phyloP scores from a whole-genome alignment of 2,797 vertebrate genomes.

The Argya squamiceps region DNA sequence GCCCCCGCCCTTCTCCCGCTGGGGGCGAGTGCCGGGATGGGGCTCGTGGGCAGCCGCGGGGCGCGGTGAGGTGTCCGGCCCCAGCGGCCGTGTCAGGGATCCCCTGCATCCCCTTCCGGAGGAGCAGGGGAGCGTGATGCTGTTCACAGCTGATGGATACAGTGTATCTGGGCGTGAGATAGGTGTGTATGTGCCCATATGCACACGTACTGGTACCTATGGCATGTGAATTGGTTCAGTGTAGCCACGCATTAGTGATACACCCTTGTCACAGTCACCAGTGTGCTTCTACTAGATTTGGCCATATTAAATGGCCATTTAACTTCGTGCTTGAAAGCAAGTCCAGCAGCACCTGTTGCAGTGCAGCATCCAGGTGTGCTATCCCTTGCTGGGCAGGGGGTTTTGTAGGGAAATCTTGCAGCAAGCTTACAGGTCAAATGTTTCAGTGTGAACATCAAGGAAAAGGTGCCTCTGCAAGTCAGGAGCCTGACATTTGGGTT shows the following conservation, averaged over 20 bases:
- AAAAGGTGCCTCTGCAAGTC: background rate
- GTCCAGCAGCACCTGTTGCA: background rate
- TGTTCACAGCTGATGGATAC: background rate
- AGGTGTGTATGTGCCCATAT: fast-evolving
- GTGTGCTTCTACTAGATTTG: background rate
- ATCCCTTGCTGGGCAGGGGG: background rate
- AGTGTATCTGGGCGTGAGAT: fast-evolving
- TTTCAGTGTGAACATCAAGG: background rate
- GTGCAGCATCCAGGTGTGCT: fast-evolving
- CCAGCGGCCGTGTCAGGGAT: background rate
- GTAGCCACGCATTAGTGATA: fast-evolving
- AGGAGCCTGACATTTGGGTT: background rate
- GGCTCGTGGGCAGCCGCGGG: background rate
- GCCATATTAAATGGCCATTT: fast-evolving
- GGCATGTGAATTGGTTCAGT: fast-evolving
- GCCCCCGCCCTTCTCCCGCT: background rate
- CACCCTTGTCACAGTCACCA: fast-evolving
- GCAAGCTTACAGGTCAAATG: fast-evolving
- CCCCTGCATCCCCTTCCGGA: background rate
- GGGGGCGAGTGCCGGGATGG: background rate
- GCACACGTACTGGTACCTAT: fast-evolving
- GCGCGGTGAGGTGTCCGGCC: background rate
- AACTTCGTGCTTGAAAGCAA: fast-evolving
- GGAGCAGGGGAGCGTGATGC: background rate
- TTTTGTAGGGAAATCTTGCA: background rate